Evolutionary conservation across 1,140 invertebrate genomes (phyloP).

Genomic region (Psix sp.): DNA sequence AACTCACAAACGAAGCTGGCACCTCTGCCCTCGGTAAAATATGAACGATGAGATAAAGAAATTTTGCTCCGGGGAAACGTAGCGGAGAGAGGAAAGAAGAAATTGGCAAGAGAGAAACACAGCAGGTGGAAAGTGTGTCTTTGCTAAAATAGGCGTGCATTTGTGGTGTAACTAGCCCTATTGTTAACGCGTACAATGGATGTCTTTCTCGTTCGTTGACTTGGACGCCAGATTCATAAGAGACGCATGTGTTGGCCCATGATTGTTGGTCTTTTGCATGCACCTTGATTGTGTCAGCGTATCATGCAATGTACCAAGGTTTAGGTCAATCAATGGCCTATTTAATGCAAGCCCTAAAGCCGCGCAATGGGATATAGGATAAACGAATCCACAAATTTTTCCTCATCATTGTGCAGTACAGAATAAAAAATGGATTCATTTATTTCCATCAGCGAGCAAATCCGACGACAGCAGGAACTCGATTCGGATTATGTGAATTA

Average conservation of each 20-base stretch:
- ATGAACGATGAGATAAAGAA: no score
- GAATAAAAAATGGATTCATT: background rate
- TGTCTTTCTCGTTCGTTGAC: constrained; percentile 52
- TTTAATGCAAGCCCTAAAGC: constrained; percentile 58
- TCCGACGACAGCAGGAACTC: background rate
- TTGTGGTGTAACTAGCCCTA: constrained; percentile 49
- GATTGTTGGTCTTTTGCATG: constrained; percentile 21
- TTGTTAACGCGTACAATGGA: constrained; percentile 50
- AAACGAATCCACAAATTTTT: constrained; percentile 12
- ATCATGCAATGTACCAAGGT: constrained; percentile 58
- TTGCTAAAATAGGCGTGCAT: constrained; percentile 36
- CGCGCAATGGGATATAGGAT: constrained; percentile 6
- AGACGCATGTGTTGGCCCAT: constrained; percentile 24
- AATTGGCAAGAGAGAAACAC: constrained; percentile 7
- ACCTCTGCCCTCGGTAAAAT: no score
- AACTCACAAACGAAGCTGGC: no score
- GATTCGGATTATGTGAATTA: constrained; percentile 15
- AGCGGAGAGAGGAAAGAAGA: constrained; percentile 5
- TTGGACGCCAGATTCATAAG: constrained; percentile 24
- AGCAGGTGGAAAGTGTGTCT: constrained; percentile 24
- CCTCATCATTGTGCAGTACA: background rate
- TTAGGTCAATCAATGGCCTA: constrained; percentile 73
- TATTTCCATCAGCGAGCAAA: background rate
- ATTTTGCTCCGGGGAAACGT: constrained; percentile 6
- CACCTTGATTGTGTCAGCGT: constrained; percentile 10